These are phyloP conservation scores for Malurus alboscapulatus DNA, from an alignment of 2,113 vertebrate species.

Conservation along the genomic window DNA sequence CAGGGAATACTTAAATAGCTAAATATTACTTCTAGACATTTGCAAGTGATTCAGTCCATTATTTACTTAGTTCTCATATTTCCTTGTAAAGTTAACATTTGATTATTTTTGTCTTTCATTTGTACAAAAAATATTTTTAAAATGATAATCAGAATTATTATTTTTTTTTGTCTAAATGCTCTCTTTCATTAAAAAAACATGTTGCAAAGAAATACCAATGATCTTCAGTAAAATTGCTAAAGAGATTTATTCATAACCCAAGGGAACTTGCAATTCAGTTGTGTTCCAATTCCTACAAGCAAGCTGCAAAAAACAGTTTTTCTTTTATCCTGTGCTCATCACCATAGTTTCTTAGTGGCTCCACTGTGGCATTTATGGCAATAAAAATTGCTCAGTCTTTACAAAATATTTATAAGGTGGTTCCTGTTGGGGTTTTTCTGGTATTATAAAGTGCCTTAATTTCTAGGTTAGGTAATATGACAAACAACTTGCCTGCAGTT, in stretches of 20 bases:
- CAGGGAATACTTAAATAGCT: not conserved
- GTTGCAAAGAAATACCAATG: not conserved
- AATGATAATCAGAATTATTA: not conserved
- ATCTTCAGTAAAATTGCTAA: not conserved
- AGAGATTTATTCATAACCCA: not conserved
- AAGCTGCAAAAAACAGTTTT: not conserved
- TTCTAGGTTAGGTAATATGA: not conserved
- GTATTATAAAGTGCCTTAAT: not conserved
- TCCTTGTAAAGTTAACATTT: not conserved
- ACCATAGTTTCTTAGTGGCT: not conserved
- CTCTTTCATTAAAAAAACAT: not conserved
- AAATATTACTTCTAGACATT: not conserved
- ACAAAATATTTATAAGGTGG: not conserved
- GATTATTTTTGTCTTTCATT: not conserved
- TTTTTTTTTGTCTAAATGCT: not conserved
- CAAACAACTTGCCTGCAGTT: not conserved
- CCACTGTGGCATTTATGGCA: not conserved
- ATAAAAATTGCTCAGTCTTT: not conserved
- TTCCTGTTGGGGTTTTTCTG: not conserved
- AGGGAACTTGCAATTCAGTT: not conserved
- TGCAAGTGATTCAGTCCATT: not conserved
- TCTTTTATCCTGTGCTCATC: not conserved
- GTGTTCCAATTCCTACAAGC: not conserved
- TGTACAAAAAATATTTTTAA: not conserved
- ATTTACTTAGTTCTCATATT: not conserved